phyloP scores from a whole-genome alignment of 2,888 invertebrate genomes.

The Drosophila mimetica region DNA sequence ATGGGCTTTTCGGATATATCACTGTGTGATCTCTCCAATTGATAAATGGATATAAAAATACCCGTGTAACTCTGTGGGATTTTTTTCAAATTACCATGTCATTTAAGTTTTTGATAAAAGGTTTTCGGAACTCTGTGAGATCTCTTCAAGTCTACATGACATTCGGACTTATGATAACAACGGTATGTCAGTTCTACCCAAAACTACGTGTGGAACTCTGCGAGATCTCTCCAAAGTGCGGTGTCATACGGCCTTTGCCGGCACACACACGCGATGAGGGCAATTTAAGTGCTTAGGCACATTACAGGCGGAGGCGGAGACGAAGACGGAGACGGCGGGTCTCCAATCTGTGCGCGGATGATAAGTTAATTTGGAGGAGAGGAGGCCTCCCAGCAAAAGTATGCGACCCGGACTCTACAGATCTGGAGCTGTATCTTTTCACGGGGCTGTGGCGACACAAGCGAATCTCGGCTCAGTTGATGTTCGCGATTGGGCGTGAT shows the following conservation, averaged over 20 bases:
- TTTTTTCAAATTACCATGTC: too few species aligned
- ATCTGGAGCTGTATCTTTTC: constrained; percentile 11
- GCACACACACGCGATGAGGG: constrained; percentile 31
- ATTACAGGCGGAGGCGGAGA: constrained; percentile 48
- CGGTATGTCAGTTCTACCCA: background rate
- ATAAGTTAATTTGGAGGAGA: constrained; percentile 62
- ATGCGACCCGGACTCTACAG: constrained; percentile 14
- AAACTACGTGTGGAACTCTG: background rate
- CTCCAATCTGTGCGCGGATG: constrained; percentile 47
- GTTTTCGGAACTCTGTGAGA: too few species aligned
- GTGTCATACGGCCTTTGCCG: constrained; percentile 2
- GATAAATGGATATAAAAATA: too few species aligned
- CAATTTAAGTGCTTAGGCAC: constrained; percentile 66
- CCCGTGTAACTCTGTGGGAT: too few species aligned
- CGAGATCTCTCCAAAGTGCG: background rate
- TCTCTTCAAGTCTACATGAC: too few species aligned
- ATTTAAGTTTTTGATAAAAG: too few species aligned
- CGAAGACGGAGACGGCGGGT: constrained; percentile 4
- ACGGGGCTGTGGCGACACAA: constrained; percentile 9
- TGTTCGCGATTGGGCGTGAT: constrained; percentile 70
- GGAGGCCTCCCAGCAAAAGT: constrained; percentile 26
- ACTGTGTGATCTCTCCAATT: too few species aligned
- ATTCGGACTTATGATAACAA: too few species aligned
- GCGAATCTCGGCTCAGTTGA: constrained; percentile 59
- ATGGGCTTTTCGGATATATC: too few species aligned